A percentile compares a stretch with the other conserved stretches of the same genome.
Conservation (phyloP, 2,888 invertebrate genomes). For the Baronia brevicornis region DNA sequence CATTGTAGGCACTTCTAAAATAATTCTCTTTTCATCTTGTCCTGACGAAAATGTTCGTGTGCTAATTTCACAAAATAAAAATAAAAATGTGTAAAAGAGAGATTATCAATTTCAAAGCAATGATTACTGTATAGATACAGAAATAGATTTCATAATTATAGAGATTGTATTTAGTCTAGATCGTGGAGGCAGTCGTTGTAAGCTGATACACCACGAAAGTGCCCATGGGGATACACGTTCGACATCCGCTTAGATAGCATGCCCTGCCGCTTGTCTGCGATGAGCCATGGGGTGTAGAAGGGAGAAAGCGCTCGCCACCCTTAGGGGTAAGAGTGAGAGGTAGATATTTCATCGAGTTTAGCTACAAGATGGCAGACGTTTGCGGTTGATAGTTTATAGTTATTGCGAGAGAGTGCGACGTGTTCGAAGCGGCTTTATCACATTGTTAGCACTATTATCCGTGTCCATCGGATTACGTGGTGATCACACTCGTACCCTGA, state of each 20-base stretch:
- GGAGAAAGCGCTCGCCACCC: slow-evolving; percentile 34
- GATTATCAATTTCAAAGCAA: too few species aligned
- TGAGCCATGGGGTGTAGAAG: slow-evolving; percentile 36
- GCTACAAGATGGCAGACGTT: slow-evolving; percentile 73
- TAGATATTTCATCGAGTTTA: slow-evolving; percentile 62
- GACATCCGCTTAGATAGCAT: slow-evolving; percentile 26
- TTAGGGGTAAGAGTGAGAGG: slow-evolving; percentile 51
- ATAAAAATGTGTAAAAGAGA: too few species aligned
- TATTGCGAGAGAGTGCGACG: slow-evolving; percentile 69
- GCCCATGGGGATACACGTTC: slow-evolving; percentile 27
- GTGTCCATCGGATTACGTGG: slow-evolving; percentile 64
- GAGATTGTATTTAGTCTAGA: too few species aligned
- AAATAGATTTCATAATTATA: too few species aligned
- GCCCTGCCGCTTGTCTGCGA: slow-evolving; percentile 38
- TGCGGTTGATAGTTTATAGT: slow-evolving; percentile 75
- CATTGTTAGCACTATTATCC: slow-evolving; percentile 72
- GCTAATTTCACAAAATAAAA: too few species aligned
- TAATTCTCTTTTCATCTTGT: too few species aligned
- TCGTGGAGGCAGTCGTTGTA: slow-evolving; percentile 8
- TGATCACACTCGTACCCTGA: slow-evolving; percentile 47
- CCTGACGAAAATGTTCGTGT: too few species aligned
- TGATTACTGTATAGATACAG: too few species aligned
- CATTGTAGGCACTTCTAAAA: too few species aligned
- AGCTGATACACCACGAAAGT: slow-evolving; percentile 22
- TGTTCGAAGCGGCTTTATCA: slow-evolving; percentile 67